Evolutionary conservation across 2,888 invertebrate species (phyloP).

Genomic region (Cerastoderma edule): DNA sequence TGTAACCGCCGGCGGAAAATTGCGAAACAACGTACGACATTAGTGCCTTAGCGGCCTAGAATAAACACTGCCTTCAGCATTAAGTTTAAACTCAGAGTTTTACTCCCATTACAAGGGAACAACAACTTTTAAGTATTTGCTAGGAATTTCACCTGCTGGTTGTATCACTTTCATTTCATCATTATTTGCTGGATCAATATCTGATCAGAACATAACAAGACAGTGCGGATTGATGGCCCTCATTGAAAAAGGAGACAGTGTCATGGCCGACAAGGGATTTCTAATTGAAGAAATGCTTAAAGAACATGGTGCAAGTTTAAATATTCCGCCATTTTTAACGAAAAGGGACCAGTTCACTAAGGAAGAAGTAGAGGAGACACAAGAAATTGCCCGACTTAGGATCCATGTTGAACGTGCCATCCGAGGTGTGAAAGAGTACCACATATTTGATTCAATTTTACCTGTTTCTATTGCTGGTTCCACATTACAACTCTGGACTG

Average conservation of each 20-base stretch:
- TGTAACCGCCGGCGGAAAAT: too few relatives aligned
- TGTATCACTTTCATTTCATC: slow-evolving; percentile 43
- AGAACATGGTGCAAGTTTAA: slow-evolving; percentile 14
- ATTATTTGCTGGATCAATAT: slow-evolving; percentile 44
- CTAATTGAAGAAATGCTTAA: slow-evolving; percentile 29
- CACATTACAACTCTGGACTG: slow-evolving; percentile 35
- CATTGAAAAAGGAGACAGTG: slow-evolving; percentile 44
- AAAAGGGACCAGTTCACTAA: slow-evolving; percentile 9
- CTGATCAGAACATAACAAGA: slow-evolving; percentile 34
- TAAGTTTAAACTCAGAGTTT: slow-evolving; percentile 39
- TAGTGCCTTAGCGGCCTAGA: too few relatives aligned
- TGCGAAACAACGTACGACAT: too few relatives aligned
- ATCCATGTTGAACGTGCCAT: slow-evolving; percentile 23
- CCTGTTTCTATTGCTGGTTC: slow-evolving; percentile 26
- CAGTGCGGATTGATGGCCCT: slow-evolving; percentile 35
- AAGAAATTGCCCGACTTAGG: slow-evolving; percentile 22
- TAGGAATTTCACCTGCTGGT: slow-evolving; percentile 44
- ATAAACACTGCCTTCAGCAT: too few relatives aligned
- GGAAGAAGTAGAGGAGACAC: slow-evolving; percentile 24
- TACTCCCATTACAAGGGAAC: slow-evolving; percentile 54
- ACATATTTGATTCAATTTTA: slow-evolving; percentile 23
- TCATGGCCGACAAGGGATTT: slow-evolving; percentile 56
- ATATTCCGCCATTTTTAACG: slow-evolving; percentile 38
- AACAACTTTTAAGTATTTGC: slow-evolving; percentile 41
- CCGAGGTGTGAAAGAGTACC: slow-evolving; percentile 29